Percentiles rank a stretch among this genome's conserved stretches.
Evolutionary conservation across 2,888 invertebrate species (phyloP).

Genomic region (Apotomis turbidana): DNA sequence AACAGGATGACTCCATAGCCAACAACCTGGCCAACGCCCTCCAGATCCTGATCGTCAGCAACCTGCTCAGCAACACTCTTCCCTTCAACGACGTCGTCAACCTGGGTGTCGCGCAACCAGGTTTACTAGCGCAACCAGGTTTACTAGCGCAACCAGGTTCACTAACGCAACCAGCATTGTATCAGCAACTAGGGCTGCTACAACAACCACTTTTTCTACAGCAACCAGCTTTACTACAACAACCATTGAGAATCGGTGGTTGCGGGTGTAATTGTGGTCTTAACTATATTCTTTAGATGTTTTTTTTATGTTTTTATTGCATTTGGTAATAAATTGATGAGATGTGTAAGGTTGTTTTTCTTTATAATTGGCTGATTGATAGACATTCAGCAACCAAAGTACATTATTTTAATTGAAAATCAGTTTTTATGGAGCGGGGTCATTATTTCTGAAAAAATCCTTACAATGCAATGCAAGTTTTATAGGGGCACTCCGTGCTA

Average conservation of each 20-base stretch:
- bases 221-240: background rate
- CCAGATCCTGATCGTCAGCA: constrained; percentile 43
- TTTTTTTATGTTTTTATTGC: background rate
- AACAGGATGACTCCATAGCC: constrained; percentile 42
- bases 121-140: constrained; percentile 12
- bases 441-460: too few species aligned
- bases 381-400: too few species aligned
- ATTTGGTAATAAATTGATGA: constrained; percentile 1
- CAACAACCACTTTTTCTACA: constrained; percentile 5
- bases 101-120: background rate
- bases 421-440: too few species aligned
- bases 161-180: constrained; percentile 1
- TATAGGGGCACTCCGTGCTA: too few species aligned
- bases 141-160: constrained; percentile 6
- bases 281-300: background rate
- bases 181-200: background rate
- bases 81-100: constrained; percentile 28
- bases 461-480: too few species aligned
- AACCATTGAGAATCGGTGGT: background rate
- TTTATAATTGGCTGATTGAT: too few species aligned
- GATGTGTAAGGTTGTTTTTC: background rate
- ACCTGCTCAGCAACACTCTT: constrained; percentile 40
- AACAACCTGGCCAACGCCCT: constrained; percentile 44
- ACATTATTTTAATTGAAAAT: too few species aligned
- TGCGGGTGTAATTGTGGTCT: constrained; percentile 19